These are phyloP conservation scores for Microcebus tavaratra DNA, from an alignment of 2,113 vertebrate species.

Conservation along the genomic window DNA sequence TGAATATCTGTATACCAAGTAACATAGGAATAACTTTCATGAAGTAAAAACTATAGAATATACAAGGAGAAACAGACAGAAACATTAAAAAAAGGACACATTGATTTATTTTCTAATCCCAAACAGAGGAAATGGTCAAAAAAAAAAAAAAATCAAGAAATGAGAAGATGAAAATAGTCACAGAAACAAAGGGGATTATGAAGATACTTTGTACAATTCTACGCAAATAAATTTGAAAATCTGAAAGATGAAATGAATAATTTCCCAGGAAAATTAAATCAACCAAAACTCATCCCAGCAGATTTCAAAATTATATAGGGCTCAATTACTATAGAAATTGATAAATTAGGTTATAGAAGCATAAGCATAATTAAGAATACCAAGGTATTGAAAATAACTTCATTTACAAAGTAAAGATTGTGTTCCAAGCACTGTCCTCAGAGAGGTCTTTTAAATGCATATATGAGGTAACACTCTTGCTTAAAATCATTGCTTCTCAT, in stretches of 20 bases:
- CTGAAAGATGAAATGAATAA: neutral
- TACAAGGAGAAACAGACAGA: neutral
- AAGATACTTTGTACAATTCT: neutral
- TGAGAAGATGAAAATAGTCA: neutral
- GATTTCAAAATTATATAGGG: neutral
- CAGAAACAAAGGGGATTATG: neutral
- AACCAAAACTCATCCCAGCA: neutral
- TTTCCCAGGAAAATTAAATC: neutral
- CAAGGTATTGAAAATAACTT: neutral
- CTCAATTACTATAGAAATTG: neutral
- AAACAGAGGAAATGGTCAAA: neutral
- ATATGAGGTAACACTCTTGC: neutral
- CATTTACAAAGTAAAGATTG: neutral
- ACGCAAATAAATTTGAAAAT: neutral
- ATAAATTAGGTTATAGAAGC: neutral
- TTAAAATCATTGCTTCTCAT: conserved; percentile 5
- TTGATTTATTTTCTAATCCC: neutral
- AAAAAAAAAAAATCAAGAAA: neutral
- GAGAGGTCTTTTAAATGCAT: neutral
- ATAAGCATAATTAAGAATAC: neutral
- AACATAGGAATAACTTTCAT: neutral
- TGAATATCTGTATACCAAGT: neutral
- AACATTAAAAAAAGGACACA: neutral
- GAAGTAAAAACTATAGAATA: neutral
- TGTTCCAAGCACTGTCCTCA: neutral